Percentiles rank a stretch among this genome's conserved stretches.
These are phyloP conservation scores for Brienomyrus brachyistius DNA, from an alignment of 2,113 vertebrate genomes.

Conservation along the genomic window DNA sequence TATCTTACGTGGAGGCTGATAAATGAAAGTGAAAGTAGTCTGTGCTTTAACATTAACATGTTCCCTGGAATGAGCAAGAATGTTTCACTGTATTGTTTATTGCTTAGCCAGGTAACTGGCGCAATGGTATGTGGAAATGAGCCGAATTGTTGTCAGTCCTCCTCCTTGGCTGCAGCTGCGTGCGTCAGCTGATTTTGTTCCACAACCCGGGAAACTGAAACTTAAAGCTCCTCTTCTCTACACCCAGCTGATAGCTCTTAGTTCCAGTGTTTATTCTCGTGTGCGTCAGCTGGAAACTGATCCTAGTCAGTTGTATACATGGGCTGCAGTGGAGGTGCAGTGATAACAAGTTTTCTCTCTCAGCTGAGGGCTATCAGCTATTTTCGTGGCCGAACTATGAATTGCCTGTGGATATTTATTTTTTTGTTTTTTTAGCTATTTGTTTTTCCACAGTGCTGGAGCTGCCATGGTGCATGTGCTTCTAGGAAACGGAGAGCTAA, in stretches of 20 bases:
- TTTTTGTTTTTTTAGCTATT: background rate
- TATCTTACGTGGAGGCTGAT: background rate
- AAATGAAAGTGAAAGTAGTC: background rate
- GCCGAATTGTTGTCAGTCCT: background rate
- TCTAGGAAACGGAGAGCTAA: background rate
- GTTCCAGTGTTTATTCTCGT: background rate
- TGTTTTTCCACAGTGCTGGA: background rate
- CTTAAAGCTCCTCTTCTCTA: constrained; percentile 22
- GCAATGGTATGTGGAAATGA: background rate
- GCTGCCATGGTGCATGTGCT: background rate
- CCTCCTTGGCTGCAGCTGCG: background rate
- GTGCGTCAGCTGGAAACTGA: background rate
- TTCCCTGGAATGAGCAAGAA: background rate
- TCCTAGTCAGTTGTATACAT: background rate
- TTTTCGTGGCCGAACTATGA: background rate
- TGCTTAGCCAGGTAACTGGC: background rate
- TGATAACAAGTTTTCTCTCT: background rate
- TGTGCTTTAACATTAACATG: background rate
- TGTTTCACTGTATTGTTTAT: background rate
- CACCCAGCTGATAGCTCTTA: background rate
- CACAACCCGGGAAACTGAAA: constrained; percentile 45
- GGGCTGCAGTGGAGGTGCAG: background rate
- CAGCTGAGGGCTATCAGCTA: background rate
- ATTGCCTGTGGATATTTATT: background rate
- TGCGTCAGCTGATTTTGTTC: background rate